phyloP scores from a whole-genome alignment of 2,113 vertebrate genomes.

The Corythoichthys intestinalis region DNA sequence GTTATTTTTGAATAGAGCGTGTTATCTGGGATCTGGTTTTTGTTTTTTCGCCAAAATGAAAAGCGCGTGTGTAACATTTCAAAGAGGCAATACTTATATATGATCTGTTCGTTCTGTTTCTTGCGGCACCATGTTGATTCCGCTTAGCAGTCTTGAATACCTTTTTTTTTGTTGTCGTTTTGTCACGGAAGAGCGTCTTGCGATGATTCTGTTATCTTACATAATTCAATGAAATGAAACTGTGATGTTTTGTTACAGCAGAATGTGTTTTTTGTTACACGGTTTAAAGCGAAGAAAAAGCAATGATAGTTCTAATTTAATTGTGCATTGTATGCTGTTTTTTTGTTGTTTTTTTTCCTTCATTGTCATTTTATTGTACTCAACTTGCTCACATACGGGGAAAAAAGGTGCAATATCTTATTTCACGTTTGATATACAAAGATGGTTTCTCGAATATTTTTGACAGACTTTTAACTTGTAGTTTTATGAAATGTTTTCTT shows the following conservation, averaged over 20 bases:
- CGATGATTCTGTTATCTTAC: constrained; percentile 63
- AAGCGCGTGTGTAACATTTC: constrained; percentile 87
- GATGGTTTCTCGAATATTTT: constrained; percentile 78
- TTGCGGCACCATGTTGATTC: constrained; percentile 78
- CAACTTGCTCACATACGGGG: constrained; percentile 49
- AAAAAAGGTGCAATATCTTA: constrained; percentile 79
- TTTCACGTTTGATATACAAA: constrained; percentile 82
- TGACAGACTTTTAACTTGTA: constrained; percentile 77
- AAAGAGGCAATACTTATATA: constrained; percentile 49
- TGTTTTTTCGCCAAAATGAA: constrained; percentile 73
- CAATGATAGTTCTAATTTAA: constrained; percentile 74
- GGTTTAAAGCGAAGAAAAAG: constrained; percentile 47
- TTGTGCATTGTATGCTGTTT: constrained; percentile 77
- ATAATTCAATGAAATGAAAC: constrained; percentile 79
- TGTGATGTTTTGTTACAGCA: constrained; percentile 81
- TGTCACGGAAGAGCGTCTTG: constrained; percentile 68
- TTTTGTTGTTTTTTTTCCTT: constrained; percentile 40
- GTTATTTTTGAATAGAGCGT: constrained; percentile 77
- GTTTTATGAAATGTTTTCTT: constrained; percentile 67
- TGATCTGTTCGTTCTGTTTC: constrained; percentile 76
- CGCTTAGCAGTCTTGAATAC: constrained; percentile 97
- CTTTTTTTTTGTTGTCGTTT: constrained; percentile 1
- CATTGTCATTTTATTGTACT: constrained; percentile 80
- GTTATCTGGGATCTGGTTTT: constrained; percentile 73
- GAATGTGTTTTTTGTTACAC: constrained; percentile 70